Evolutionary conservation across 2,888 invertebrate species (phyloP).

Genomic region (Cosmia pyralina): DNA sequence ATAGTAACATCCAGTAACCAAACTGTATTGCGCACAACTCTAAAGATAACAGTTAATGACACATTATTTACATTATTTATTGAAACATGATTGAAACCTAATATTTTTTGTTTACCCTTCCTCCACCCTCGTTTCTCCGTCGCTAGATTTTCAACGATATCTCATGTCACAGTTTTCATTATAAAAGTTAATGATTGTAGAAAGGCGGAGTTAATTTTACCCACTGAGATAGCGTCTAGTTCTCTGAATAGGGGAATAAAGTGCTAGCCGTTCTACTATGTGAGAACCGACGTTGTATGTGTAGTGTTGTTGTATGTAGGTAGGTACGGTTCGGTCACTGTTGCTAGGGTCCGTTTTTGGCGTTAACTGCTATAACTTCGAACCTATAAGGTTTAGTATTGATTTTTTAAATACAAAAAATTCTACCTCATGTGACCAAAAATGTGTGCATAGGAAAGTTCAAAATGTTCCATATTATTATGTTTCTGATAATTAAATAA

Average conservation of each 20-base stretch:
- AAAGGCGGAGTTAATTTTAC: constrained; percentile 45
- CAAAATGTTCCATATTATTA: no score
- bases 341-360: constrained; percentile 20
- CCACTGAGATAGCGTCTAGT: constrained; percentile 16
- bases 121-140: neutral
- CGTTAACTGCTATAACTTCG: no score
- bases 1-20: neutral
- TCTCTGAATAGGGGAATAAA: constrained; percentile 53
- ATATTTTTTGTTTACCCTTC: constrained; percentile 6
- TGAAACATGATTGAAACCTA: neutral
- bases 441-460: no score
- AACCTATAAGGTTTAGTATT: no score
- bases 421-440: no score
- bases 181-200: constrained; percentile 39
- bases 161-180: constrained; percentile 39
- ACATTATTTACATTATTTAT: constrained; percentile 26
- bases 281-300: constrained; percentile 14
- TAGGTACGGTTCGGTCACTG: constrained; percentile 17
- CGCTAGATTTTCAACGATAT: constrained; percentile 29
- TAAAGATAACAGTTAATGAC: constrained; percentile 2
- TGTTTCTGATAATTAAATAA: no score
- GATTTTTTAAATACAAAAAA: no score
- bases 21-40: neutral
- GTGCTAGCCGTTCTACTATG: constrained; percentile 24
- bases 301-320: neutral